A percentile compares a stretch with the other conserved stretches of the same genome.
phyloP scores from a whole-genome alignment of 2,797 vertebrate species.

The Acomys russatus region DNA sequence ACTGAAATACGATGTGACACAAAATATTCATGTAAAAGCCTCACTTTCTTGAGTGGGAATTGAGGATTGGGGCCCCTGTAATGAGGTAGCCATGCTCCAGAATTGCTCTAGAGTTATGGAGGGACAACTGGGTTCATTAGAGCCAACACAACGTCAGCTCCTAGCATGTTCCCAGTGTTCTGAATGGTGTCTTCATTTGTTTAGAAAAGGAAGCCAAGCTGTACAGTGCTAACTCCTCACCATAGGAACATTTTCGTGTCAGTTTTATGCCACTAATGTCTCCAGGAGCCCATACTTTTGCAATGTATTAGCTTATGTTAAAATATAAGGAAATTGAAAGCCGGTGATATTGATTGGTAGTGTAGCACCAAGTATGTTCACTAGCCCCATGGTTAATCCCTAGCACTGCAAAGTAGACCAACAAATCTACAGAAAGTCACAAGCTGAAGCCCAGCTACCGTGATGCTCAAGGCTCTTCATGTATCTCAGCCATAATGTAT shows the following conservation, averaged over 20 bases:
- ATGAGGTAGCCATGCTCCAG: background rate
- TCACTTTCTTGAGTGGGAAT: background rate
- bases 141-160: background rate
- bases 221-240: background rate
- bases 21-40: background rate
- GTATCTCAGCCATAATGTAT: background rate
- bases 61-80: background rate
- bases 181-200: background rate
- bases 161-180: background rate
- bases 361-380: background rate
- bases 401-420: background rate
- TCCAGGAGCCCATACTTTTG: background rate
- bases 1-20: background rate
- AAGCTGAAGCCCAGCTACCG: background rate
- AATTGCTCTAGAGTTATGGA: background rate
- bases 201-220: background rate
- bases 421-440: background rate
- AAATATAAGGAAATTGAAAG: background rate
- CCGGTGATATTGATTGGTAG: background rate
- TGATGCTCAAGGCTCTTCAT: background rate
- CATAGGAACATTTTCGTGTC: background rate
- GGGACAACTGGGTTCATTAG: background rate
- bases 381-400: background rate
- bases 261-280: background rate
- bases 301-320: background rate